Base-by-base conservation (phyloP, 2,888 invertebrate species). In the Drosophila conformis region DNA sequence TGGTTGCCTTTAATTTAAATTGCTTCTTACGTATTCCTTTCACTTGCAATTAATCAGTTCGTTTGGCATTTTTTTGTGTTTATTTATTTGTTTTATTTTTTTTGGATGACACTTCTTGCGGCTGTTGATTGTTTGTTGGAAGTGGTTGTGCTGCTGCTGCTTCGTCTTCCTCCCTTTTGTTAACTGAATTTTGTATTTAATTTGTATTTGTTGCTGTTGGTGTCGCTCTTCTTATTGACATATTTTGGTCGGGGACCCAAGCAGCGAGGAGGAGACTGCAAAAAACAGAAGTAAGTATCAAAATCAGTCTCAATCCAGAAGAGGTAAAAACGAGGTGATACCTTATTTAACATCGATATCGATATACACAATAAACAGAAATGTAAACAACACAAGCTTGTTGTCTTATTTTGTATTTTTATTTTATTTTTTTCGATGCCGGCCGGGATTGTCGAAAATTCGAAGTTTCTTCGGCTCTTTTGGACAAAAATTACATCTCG, bases 11-110 rank as follows among this genome's bases (percentile, higher is more conserved):
- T 48, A 6, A 18, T 46, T 48, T 48, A 2, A 35, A 7, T 27
- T 36, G 35, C 35, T 56, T 42, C 36, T 29, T 57, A 25, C 33
- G 59, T 31, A 58, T 31, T 21, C 15, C 35, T 25, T 71, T 65
- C 40, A 56, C 58, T 40, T 54, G 38, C 25, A 48, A 29, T 53
- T 38, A 11, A 53, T 49, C 15, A 63, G 46, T 46, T 63, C 52
- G 56, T 61, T 60, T 73, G 67, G 42, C 78, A 76, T 78, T 63
- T 57, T 54, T 59, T 48, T 15, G 10, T 31, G 35, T 35, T 40
- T n/a, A 46, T 7, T 13, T 40, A n/a, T 5, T 11, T 40, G n/a
- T n/a, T 11, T 42, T 2, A 13, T 21, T 46, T 38, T 38, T 38
- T 27, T 54, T 36, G 4, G 25, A 15, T 46, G 46, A 46, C 21